These are phyloP conservation scores for Vanacampus margaritifer DNA, from an alignment of 2,113 vertebrate species.

Conservation along the genomic window DNA sequence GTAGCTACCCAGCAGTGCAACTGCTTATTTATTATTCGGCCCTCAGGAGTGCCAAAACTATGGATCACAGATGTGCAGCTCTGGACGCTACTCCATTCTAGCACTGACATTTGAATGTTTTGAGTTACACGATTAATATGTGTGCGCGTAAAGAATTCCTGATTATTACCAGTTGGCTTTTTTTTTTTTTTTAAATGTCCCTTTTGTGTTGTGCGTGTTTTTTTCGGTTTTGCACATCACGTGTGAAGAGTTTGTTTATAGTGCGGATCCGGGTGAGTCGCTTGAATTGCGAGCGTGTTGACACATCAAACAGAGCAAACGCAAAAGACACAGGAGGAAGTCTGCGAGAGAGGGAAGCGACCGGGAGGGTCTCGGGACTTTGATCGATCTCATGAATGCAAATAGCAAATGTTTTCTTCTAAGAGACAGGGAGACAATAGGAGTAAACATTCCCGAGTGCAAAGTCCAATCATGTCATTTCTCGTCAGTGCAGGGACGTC, in stretches of 20 bases:
- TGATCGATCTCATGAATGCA: conserved; percentile 27
- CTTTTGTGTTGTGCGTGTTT: neutral
- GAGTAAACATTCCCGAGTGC: conserved; percentile 46
- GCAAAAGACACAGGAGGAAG: conserved; percentile 26
- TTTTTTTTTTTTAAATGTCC: rapidly evolving
- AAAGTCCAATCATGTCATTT: conserved; percentile 42
- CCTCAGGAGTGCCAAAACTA: neutral
- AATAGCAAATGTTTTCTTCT: conserved; percentile 48
- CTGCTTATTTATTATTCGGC: neutral
- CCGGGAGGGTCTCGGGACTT: conserved; percentile 33
- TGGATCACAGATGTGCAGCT: conserved; percentile 1
- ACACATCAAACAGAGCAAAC: conserved; percentile 50
- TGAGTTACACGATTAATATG: conserved; percentile 17
- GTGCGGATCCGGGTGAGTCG: conserved; percentile 34
- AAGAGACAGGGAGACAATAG: conserved; percentile 38
- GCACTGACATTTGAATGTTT: conserved; percentile 12
- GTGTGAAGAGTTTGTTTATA: conserved; percentile 15
- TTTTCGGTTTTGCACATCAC: conserved; percentile 10
- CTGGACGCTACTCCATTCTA: conserved; percentile 18
- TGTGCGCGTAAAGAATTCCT: conserved; percentile 34
- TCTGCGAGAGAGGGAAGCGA: conserved; percentile 25
- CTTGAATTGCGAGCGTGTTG: conserved; percentile 40
- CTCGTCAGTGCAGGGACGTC: conserved; percentile 40
- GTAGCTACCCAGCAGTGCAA: neutral
- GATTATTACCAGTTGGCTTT: neutral